A percentile compares a stretch with the other conserved stretches of the same genome.
These are phyloP conservation scores for Eciton burchellii DNA, from an alignment of 1,140 invertebrate genomes.

Conservation along the genomic window DNA sequence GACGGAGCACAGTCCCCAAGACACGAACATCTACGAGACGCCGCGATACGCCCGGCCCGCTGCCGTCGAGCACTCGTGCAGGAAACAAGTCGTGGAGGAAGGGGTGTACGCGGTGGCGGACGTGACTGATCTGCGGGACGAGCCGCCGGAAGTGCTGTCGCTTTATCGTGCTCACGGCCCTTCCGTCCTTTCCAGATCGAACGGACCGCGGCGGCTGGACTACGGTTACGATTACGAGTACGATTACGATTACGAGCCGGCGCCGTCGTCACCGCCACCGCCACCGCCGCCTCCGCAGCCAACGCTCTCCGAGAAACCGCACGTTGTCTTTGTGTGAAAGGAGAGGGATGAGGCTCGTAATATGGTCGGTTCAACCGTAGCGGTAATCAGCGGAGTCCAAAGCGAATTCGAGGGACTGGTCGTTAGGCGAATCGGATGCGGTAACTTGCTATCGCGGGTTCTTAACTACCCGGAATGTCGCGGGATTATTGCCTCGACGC, in stretches of 20 bases:
- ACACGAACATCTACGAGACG: conserved; percentile 81
- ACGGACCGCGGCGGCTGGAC: conserved; percentile 49
- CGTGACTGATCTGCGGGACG: conserved; percentile 78
- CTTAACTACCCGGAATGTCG: conserved; percentile 32
- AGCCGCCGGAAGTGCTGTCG: conserved; percentile 79
- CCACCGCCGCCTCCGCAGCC: conserved; percentile 63
- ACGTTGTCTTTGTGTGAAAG: conserved; percentile 83
- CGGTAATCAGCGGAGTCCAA: conserved; percentile 19
- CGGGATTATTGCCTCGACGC: conserved; percentile 42
- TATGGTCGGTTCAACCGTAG: conserved; percentile 3
- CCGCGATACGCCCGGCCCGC: conserved; percentile 73
- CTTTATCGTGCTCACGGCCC: conserved; percentile 79
- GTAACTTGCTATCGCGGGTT: conserved; percentile 36
- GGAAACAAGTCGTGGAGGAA: conserved; percentile 66
- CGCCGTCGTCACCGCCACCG: conserved; percentile 51
- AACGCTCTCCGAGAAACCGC: conserved; percentile 77
- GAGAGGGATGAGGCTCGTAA: background rate
- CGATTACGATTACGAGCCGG: conserved; percentile 80
- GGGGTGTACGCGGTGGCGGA: conserved; percentile 82
- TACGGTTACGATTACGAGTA: conserved; percentile 81
- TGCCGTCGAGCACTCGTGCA: conserved; percentile 24
- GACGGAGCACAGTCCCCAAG: conserved; percentile 71
- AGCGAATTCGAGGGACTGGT: background rate
- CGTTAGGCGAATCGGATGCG: conserved; percentile 23
- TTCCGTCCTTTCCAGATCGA: conserved; percentile 61